These are phyloP conservation scores for Astreopora myriophthalma DNA, from an alignment of 64 coral and sea anemone species.

Conservation along the genomic window DNA sequence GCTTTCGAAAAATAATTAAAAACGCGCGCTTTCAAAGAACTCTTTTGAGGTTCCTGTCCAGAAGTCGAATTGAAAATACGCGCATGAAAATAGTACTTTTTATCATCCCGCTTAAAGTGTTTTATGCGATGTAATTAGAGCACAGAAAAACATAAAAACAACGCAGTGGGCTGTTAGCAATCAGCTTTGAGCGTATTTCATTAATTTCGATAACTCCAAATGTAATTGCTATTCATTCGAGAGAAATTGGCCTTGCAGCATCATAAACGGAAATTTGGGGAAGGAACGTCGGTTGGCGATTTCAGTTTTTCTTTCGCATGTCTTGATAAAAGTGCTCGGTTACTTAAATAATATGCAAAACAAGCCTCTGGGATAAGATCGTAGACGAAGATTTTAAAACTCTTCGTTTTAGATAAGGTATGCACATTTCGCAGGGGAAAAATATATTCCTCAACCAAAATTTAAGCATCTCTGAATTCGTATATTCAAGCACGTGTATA, in stretches of 20 bases:
- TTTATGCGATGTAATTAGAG: neutral
- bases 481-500: neutral
- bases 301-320: too few species aligned
- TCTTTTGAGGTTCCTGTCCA: neutral
- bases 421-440: neutral
- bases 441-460: neutral
- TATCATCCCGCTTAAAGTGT: too few species aligned
- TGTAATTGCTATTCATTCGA: neutral
- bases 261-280: neutral
- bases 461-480: neutral
- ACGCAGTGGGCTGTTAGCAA: neutral
- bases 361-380: neutral
- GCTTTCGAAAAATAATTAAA: neutral
- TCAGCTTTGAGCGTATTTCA: neutral
- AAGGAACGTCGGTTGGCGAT: too few species aligned
- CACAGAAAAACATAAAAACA: neutral
- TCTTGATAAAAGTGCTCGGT: too few species aligned
- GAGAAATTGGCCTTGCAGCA: neutral
- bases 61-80: too few species aligned
- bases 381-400: neutral
- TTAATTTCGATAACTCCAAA: neutral
- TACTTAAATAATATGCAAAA: neutral
- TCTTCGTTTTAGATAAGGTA: neutral
- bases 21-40: neutral
- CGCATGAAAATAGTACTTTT: too few species aligned